Conservation (phyloP, 2,888 invertebrate species). For the Pachydiplax longipennis region DNA sequence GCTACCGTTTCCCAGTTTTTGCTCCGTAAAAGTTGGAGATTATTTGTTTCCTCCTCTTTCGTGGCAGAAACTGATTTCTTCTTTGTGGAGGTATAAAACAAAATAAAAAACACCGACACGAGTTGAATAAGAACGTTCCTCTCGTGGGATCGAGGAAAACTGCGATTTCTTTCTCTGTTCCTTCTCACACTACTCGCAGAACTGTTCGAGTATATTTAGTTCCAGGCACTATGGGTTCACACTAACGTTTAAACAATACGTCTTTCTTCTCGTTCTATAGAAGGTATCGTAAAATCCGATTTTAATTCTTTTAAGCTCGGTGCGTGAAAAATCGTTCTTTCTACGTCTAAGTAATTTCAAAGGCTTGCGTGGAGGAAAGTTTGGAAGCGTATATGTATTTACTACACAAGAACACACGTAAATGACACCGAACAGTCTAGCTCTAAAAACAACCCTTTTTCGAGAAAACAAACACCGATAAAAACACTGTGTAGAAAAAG, state of each 20-base stretch:
- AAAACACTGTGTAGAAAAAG: conserved; percentile 2
- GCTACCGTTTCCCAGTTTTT: not conserved
- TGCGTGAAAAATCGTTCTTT: not conserved
- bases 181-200: too few relatives aligned
- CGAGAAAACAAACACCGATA: not conserved
- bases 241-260: too few relatives aligned
- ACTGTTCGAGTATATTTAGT: too few relatives aligned
- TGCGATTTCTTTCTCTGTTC: too few relatives aligned
- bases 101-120: not conserved
- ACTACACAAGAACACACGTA: not conserved
- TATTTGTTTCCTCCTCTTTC: not conserved
- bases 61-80: not conserved
- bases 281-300: not conserved
- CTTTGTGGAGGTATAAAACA: not conserved
- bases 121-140: not conserved
- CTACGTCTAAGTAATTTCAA: not conserved
- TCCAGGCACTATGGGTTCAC: too few relatives aligned
- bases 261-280: not conserved
- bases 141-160: not conserved
- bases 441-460: not conserved
- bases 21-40: not conserved
- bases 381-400: not conserved
- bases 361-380: not conserved
- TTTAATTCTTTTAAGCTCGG: not conserved
- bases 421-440: not conserved